Base-by-base conservation (phyloP, 2,888 invertebrate species). In the Drosophila tanythrix region DNA sequence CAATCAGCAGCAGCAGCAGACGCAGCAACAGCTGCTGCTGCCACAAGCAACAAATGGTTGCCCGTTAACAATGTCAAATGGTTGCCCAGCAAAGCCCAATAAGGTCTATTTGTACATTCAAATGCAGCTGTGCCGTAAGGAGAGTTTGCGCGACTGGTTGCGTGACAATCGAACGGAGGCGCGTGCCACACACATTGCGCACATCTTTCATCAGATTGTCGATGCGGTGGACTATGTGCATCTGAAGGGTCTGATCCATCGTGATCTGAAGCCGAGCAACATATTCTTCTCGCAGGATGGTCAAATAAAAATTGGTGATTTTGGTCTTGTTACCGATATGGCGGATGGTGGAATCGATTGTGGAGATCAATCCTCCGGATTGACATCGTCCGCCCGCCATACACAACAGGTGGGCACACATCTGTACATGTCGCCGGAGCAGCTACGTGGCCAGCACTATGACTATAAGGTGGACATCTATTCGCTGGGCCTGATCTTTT, bases 361-460 rank as follows among this genome's bases (percentile, higher is more conserved):
- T 81, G 83, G 92, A 66, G 89, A 90, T 73, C 74, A 88, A 29
- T 83, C 87, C 27, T 83, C 86, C 25, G 89, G 88, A 35, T 66
- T 91, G 2, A 92, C 94, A 6, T 91, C 88, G 18, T 92, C 93
- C 72, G 83, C 82, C 0, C 92, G 94, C 0, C 96, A 96, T 81
- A 96, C 96, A 0, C 94, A 95, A 90, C 94, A 94, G 92, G 96
- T 96, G 70, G 96, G 99, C 31, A 99, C 99, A 0, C 96, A 97
- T 77, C 94, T 99, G 2, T 99, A 99, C 93, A 99, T 99, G 99
- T 98, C 99, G 46, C 99, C 99, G 1, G 99, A 99, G 92, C 99
- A 99, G 94, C 94, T 96, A 35, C 94, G 94, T 15, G 96, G 97
- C 0, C 94, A 95, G 43, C 94, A 95, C 1, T 98, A 98, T 92